Conservation (phyloP, 1,140 invertebrate genomes). For the Euura saliciscinereae region DNA sequence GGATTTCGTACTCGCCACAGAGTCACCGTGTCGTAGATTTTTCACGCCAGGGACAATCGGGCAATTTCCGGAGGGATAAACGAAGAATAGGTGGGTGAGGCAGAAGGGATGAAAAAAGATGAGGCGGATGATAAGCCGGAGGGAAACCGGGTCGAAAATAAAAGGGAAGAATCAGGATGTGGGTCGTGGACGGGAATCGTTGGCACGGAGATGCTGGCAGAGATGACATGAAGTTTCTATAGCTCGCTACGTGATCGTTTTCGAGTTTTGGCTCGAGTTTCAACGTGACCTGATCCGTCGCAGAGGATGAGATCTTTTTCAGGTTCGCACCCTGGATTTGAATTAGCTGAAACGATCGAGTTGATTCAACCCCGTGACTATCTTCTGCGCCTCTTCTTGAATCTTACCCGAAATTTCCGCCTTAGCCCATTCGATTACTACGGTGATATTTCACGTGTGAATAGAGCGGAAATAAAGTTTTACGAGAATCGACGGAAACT, state of each 20-base stretch:
- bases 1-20: not conserved
- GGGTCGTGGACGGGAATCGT: no score
- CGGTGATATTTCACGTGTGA: not conserved
- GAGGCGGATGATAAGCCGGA: not conserved
- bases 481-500: constrained; percentile 6
- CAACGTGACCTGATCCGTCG: not conserved
- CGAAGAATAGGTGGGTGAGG: not conserved
- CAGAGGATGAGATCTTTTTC: not conserved
- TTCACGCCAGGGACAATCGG: not conserved
- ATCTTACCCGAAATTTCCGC: constrained; percentile 2
- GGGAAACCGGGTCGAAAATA: not conserved
- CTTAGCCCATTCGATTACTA: not conserved
- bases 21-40: no score
- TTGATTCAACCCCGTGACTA: not conserved
- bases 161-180: not conserved
- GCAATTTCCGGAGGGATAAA: not conserved
- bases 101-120: not conserved
- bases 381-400: not conserved
- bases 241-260: not conserved
- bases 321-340: not conserved
- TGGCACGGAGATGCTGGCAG: not conserved
- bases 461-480: constrained; percentile 1
- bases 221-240: not conserved
- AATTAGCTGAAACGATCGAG: not conserved
- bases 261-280: not conserved